Evolutionary conservation across 2,888 invertebrate genomes (phyloP).

Genomic region (Platycnemis pennipes): DNA sequence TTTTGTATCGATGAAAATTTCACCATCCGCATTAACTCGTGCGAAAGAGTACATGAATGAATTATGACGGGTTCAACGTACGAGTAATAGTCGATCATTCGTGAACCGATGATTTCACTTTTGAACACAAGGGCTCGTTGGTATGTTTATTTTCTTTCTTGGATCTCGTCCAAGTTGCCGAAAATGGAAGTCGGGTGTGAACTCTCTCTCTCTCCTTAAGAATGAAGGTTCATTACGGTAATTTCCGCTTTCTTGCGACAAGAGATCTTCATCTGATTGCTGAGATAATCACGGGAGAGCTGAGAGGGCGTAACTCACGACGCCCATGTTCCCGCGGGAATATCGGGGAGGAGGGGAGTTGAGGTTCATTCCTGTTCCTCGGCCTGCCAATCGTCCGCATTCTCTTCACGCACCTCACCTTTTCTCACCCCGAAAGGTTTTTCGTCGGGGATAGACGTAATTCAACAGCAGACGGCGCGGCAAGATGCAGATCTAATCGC

Average conservation of each 20-base stretch:
- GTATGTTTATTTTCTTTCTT: not conserved
- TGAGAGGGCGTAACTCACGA: not conserved
- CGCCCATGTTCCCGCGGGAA: not conserved
- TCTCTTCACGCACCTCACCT: not conserved
- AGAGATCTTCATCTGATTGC: not conserved
- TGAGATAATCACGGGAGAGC: not conserved
- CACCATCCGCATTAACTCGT: too few relatives aligned
- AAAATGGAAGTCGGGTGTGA: not conserved
- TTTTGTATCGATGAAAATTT: too few relatives aligned
- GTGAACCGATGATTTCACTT: too few relatives aligned
- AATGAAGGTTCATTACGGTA: not conserved
- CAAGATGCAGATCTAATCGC: not conserved
- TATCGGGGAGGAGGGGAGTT: not conserved
- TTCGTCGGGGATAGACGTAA: not conserved
- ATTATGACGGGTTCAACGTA: too few relatives aligned
- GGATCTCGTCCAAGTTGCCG: not conserved
- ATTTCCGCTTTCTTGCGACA: not conserved
- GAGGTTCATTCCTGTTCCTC: not conserved
- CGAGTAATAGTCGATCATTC: too few relatives aligned
- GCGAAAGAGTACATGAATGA: too few relatives aligned
- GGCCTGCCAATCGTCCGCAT: not conserved
- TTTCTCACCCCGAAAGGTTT: not conserved
- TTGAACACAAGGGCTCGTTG: not conserved
- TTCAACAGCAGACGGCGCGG: not conserved
- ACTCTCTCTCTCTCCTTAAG: not conserved